Conservation (phyloP, 2,797 vertebrate species). For the Silurus aristotelis region DNA sequence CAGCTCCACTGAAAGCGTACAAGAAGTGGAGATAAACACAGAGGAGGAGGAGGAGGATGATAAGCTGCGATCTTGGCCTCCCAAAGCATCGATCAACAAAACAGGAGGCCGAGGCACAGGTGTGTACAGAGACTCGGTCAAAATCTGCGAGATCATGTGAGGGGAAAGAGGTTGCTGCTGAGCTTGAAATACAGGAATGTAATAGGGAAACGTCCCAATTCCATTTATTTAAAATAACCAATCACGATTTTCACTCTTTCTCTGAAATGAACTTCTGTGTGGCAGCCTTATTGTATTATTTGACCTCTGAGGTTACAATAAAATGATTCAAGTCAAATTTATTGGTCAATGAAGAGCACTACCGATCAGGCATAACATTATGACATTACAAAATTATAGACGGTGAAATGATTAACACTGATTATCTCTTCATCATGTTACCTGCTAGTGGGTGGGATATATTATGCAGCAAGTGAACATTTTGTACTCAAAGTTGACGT, state of each 20-base stretch:
- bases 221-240: background rate
- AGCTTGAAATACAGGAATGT: background rate
- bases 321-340: too few species aligned
- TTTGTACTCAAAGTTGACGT: too few species aligned
- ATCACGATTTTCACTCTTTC: background rate
- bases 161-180: background rate
- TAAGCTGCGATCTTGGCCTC: slow-evolving; percentile 74
- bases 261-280: background rate
- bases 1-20: slow-evolving; percentile 38
- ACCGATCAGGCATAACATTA: too few species aligned
- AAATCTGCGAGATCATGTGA: background rate
- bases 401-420: too few species aligned
- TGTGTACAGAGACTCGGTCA: slow-evolving; percentile 39
- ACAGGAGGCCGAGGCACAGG: slow-evolving; percentile 60
- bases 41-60: slow-evolving; percentile 60
- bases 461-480: too few species aligned
- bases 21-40: slow-evolving; percentile 50
- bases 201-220: background rate
- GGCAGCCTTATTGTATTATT: background rate
- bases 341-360: too few species aligned
- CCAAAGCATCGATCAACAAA: slow-evolving; percentile 65
- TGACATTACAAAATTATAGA: too few species aligned
- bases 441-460: too few species aligned
- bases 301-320: background rate
- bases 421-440: too few species aligned